Evolutionary conservation across 2,113 vertebrate genomes (phyloP), one percentile per base, ranked within the genome.

Genomic region (Chaenocephalus aceratus): DNA sequence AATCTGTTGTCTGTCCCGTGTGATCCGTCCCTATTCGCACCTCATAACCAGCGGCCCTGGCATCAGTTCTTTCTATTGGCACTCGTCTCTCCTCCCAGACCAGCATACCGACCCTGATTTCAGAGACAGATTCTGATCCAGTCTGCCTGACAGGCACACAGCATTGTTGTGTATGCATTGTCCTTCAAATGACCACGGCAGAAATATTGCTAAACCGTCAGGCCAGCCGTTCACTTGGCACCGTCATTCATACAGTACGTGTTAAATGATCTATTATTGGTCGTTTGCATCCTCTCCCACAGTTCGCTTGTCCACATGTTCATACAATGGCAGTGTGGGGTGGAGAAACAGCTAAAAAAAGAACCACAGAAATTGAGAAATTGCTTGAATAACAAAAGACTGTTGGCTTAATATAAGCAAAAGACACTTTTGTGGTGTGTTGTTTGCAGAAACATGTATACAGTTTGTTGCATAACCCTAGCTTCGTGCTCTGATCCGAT

Each of bases 111-210:
- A 77, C 79, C 62, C 65, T 5, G 45, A 70, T 79, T 82, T 56
- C 67, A 74, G 62, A 49, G 77, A 86, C 79, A 79, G 70, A 89
- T 82, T 79, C 70, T 79, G 75, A 80, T 82, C 82, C 59, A 46
- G 54, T 82, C 56, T 62, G 69, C 72, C 82, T 86, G 85, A 69
- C 73, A 77, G 85, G 74, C 77, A 71, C 48, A 44, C 56, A 15
- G 15, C 69, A 82, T 72, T 69, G 66, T 82, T 89, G 64, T 88
- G 80, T 80, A 77, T 70, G 84, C 68, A 53, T 44, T 82, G 86
- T 83, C 82, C 86, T 91, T 90, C 79, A 82, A 45, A 68, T 88
- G 86, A 88, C 80, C 80, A 69, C 58, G 77, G 59, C 56, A 57
- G 61, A 86, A 77, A 85, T 80, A 80, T 69, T 67, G 68, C 80